phyloP scores from a whole-genome alignment of 2,113 vertebrate species.

The Microcebus lehilahytsara region DNA sequence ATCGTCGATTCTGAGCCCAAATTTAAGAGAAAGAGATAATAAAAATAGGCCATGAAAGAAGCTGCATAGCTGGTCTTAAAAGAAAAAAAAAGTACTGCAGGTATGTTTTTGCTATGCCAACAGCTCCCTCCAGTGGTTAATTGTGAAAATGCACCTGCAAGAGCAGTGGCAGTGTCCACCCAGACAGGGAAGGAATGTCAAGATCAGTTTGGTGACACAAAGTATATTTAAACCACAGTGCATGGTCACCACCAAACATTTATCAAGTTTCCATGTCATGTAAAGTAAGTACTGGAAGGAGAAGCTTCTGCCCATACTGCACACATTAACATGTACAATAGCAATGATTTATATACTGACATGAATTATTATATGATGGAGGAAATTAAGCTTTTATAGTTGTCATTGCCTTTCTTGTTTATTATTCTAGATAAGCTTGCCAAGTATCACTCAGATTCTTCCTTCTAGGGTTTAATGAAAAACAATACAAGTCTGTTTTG shows the following conservation, averaged over 20 bases:
- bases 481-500: not conserved
- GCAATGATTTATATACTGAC: not conserved
- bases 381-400: not conserved
- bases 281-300: not conserved
- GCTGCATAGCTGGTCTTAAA: slow-evolving; percentile 40
- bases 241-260: not conserved
- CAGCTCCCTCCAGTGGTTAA: slow-evolving; percentile 81
- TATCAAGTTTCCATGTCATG: not conserved
- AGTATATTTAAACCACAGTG: not conserved
- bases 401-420: not conserved
- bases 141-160: slow-evolving; percentile 62
- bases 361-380: not conserved
- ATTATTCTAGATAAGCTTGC: not conserved
- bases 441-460: not conserved
- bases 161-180: not conserved
- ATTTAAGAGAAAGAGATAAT: slow-evolving; percentile 64
- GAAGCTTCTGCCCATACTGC: not conserved
- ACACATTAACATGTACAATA: not conserved
- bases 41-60: slow-evolving; percentile 39
- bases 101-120: slow-evolving; percentile 62
- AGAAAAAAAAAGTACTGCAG: not conserved
- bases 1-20: slow-evolving; percentile 81
- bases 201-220: not conserved
- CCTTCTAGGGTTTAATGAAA: slow-evolving; percentile 13
- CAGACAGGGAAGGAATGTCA: not conserved